Evolutionary conservation across 2,113 vertebrate genomes (phyloP).

Genomic region (Hemiscyllium ocellatum): DNA sequence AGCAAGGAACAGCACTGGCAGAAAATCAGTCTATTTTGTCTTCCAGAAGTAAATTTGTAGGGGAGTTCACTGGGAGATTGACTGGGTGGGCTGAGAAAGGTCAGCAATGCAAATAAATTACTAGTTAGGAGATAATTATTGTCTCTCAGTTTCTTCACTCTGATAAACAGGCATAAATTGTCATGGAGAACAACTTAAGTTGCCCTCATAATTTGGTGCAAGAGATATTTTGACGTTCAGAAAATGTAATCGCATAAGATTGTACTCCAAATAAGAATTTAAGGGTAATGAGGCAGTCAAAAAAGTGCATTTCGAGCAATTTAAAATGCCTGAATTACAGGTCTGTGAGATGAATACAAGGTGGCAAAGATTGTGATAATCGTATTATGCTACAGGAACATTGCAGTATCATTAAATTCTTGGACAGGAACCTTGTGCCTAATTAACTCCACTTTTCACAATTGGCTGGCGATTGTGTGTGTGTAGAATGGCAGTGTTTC

Average conservation of each 20-base stretch:
- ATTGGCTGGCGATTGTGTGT: neutral
- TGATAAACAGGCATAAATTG: neutral
- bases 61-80: neutral
- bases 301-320: constrained; percentile 6
- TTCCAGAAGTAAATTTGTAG: neutral
- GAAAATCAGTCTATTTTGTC: neutral
- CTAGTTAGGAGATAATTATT: neutral
- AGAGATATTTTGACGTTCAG: neutral
- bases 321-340: constrained; percentile 24
- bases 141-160: neutral
- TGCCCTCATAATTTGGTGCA: neutral
- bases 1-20: neutral
- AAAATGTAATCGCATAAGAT: neutral
- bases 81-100: neutral
- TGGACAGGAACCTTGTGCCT: constrained; percentile 9
- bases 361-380: constrained; percentile 23
- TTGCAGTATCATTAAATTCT: neutral
- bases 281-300: constrained; percentile 4
- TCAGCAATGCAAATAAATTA: neutral
- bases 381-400: neutral
- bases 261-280: neutral
- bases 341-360: constrained; percentile 21
- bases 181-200: neutral
- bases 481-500: neutral
- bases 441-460: neutral